Evolutionary conservation across 1,140 invertebrate species (phyloP).

Genomic region (Pseudachorutes palmiensis): DNA sequence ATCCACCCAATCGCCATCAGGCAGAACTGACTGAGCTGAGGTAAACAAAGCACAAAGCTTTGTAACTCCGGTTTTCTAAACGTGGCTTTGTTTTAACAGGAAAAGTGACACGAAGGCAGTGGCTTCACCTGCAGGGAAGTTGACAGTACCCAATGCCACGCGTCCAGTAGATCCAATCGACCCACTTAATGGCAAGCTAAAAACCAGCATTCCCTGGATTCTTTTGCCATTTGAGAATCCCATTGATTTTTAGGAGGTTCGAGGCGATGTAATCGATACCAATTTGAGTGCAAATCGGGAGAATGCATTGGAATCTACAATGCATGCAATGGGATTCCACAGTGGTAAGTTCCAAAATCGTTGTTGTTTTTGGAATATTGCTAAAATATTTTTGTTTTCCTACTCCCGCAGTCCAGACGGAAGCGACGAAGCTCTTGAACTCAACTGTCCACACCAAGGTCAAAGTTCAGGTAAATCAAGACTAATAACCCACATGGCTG

Average conservation of each 20-base stretch:
- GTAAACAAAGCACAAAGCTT: too few species aligned
- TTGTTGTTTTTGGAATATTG: neutral
- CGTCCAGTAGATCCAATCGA: too few species aligned
- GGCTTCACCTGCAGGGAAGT: too few species aligned
- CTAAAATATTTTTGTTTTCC: neutral
- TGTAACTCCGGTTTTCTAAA: too few species aligned
- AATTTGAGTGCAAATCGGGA: slow-evolving; percentile 74
- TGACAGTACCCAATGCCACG: too few species aligned
- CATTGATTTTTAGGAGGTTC: too few species aligned
- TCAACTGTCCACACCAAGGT: slow-evolving; percentile 32
- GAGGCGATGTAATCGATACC: slow-evolving; percentile 48
- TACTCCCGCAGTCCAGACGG: neutral
- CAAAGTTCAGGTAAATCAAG: slow-evolving; percentile 16
- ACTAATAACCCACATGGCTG: too few species aligned
- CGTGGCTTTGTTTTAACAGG: too few species aligned
- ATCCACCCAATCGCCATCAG: slow-evolving; percentile 51
- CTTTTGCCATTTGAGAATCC: too few species aligned
- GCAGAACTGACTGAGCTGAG: slow-evolving; percentile 66
- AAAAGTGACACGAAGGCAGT: too few species aligned
- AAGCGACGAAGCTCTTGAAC: slow-evolving; percentile 28
- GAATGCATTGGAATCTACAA: slow-evolving; percentile 95
- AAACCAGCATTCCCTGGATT: too few species aligned
- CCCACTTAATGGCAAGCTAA: too few species aligned
- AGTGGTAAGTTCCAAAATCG: slow-evolving; percentile 67
- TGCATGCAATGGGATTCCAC: slow-evolving; percentile 86